A percentile compares a stretch with the other conserved stretches of the same genome.
Conservation (phyloP, 2,888 invertebrate species). For the Busseola fusca region DNA sequence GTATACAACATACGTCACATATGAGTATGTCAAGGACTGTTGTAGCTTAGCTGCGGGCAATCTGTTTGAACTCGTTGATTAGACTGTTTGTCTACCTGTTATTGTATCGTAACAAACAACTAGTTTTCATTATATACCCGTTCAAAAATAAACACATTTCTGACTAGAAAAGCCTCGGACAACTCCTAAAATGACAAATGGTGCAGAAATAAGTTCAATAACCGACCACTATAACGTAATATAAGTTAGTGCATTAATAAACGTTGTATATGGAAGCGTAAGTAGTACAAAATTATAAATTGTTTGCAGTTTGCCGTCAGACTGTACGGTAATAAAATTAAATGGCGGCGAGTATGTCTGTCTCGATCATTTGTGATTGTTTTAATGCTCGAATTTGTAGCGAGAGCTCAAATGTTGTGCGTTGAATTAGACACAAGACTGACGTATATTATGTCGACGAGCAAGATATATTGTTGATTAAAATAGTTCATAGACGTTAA, state of each 20-base stretch:
- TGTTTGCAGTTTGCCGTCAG: conserved; percentile 51
- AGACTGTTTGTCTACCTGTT: conserved; percentile 32
- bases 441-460: conserved; percentile 34
- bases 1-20: not conserved
- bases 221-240: conserved; percentile 16
- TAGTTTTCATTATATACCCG: conserved; percentile 11
- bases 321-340: conserved; percentile 58
- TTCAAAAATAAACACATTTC: conserved; percentile 36
- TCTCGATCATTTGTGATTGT: conserved; percentile 58
- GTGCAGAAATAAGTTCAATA: conserved; percentile 49
- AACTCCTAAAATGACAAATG: conserved; percentile 50
- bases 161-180: conserved; percentile 38
- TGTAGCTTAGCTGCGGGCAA: not conserved
- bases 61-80: conserved; percentile 10
- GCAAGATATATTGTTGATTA: conserved; percentile 42
- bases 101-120: conserved; percentile 20
- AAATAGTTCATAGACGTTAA: conserved; percentile 42
- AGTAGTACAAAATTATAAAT: conserved; percentile 57
- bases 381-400: conserved; percentile 50
- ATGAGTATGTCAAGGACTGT: not conserved
- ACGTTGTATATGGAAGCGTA: conserved; percentile 37
- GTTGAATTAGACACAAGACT: conserved; percentile 40
- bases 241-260: conserved; percentile 48
- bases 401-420: conserved; percentile 28
- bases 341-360: conserved; percentile 57